A percentile compares a stretch with the other conserved stretches of the same genome.
Conservation (phyloP, 1,140 invertebrate species). For the Pseudachorutes palmiensis region DNA sequence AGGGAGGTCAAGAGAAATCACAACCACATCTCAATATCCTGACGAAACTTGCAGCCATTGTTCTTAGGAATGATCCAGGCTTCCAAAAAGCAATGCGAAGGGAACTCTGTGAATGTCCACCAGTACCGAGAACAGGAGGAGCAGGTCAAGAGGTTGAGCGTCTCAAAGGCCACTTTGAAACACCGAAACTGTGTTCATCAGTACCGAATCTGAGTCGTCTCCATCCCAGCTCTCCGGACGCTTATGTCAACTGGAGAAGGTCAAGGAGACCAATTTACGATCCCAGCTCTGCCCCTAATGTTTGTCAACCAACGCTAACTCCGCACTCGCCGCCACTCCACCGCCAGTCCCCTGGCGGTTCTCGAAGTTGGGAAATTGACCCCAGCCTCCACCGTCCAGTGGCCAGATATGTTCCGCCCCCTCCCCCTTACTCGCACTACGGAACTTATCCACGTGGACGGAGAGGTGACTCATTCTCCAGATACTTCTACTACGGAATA, state of each 20-base stretch:
- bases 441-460: conserved; percentile 17
- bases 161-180: conserved; percentile 34
- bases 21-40: conserved; percentile 75
- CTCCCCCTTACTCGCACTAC: conserved; percentile 30
- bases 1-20: conserved; percentile 18
- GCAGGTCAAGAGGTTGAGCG: conserved; percentile 34
- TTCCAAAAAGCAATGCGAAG: conserved; percentile 24
- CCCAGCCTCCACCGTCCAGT: conserved; percentile 62
- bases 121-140: conserved; percentile 26
- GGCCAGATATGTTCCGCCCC: conserved; percentile 62
- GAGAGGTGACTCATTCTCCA: conserved; percentile 29
- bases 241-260: conserved; percentile 9
- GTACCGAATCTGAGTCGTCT: conserved; percentile 33
- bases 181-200: conserved; percentile 29
- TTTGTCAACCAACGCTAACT: conserved; percentile 37
- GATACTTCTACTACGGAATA: conserved; percentile 36
- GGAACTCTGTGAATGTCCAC: conserved; percentile 28
- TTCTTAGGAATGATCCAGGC: conserved; percentile 40
- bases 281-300: conserved; percentile 35
- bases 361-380: conserved; percentile 59
- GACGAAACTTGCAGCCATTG: conserved; percentile 66
- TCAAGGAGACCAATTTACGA: conserved; percentile 37
- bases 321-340: conserved; percentile 21
- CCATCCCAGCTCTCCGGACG: conserved; percentile 22
- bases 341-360: neutral